A percentile compares a stretch with the other conserved stretches of the same genome.
Conservation (phyloP, 2,888 invertebrate species). For the Ormyrus pomaceus region DNA sequence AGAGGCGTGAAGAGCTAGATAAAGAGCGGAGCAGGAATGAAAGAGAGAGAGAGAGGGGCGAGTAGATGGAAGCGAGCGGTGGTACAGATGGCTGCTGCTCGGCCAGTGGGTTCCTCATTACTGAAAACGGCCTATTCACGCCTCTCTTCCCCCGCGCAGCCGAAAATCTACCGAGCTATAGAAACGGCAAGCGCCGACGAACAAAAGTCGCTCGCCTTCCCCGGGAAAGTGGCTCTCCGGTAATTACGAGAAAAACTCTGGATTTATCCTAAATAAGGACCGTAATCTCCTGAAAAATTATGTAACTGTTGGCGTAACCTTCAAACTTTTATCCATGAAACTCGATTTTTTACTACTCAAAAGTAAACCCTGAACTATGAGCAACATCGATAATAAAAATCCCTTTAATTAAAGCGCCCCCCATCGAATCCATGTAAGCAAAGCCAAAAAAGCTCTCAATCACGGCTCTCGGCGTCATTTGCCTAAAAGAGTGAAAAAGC, state of each 20-base stretch:
- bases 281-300: no score
- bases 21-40: constrained; percentile 58
- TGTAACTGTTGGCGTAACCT: no score
- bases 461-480: no score
- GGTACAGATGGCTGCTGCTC: constrained; percentile 62
- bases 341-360: no score
- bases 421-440: no score
- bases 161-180: neutral
- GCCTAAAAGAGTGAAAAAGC: neutral
- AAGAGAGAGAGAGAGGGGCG: constrained; percentile 54
- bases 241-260: no score
- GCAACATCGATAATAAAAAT: no score
- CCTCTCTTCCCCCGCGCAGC: constrained; percentile 58
- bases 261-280: no score
- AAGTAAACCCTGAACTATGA: no score
- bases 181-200: neutral
- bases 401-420: no score
- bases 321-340: no score
- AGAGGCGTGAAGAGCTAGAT: constrained; percentile 34
- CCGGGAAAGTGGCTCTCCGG: neutral
- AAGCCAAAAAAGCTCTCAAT: no score
- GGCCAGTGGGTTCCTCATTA: constrained; percentile 67
- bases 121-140: constrained; percentile 68
- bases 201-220: neutral
- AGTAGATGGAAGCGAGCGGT: constrained; percentile 63